Conservation (phyloP, 2,113 vertebrate genomes). For the Pogona vitticeps region DNA sequence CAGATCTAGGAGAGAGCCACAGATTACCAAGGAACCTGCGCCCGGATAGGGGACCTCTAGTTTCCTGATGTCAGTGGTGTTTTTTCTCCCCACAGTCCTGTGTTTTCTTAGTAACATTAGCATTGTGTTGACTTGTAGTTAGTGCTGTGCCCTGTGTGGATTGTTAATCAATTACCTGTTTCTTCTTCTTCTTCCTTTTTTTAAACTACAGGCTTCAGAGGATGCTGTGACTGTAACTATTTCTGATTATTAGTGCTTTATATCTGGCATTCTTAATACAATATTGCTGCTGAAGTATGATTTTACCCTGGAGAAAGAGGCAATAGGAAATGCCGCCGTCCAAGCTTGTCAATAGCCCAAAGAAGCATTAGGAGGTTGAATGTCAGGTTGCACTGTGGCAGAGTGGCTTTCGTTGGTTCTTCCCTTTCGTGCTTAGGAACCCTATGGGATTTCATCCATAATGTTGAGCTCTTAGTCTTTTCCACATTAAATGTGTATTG, state of each 20-base stretch:
- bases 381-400: not conserved
- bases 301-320: not conserved
- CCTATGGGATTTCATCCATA: constrained; percentile 15
- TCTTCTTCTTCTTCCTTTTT: not conserved
- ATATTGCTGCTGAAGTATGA: not conserved
- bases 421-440: constrained; percentile 15
- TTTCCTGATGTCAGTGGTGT: not conserved
- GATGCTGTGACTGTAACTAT: not conserved
- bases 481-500: constrained; percentile 3
- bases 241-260: not conserved
- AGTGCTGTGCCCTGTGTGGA: not conserved
- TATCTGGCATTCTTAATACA: not conserved
- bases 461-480: constrained; percentile 31
- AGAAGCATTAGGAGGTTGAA: not conserved
- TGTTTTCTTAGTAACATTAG: not conserved
- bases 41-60: not conserved
- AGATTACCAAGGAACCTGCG: not conserved
- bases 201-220: not conserved
- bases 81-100: not conserved
- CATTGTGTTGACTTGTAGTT: not conserved
- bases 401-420: constrained; percentile 31
- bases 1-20: not conserved
- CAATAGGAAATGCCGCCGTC: not conserved
- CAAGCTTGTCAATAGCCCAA: constrained; percentile 9
- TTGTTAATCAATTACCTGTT: not conserved